Evolutionary conservation across 1,140 invertebrate species (phyloP).

Genomic region (Dendrolimus punctatus): DNA sequence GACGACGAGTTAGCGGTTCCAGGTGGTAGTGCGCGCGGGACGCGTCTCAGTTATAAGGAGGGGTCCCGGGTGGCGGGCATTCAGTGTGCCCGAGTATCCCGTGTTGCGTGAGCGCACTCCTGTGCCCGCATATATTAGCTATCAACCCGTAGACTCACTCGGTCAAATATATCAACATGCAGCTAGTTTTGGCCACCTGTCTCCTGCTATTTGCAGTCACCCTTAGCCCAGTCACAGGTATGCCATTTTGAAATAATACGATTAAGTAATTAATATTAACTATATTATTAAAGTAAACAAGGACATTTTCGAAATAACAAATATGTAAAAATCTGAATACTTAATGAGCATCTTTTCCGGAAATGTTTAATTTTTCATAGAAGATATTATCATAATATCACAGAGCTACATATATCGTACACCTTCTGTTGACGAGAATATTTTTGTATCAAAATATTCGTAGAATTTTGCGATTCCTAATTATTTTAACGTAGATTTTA

Average conservation of each 20-base stretch:
- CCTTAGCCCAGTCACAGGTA: slow-evolving; percentile 56
- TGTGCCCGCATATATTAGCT: slow-evolving; percentile 28
- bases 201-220: slow-evolving; percentile 55
- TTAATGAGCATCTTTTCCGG: no score
- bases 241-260: slow-evolving; percentile 16
- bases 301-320: no score
- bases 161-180: slow-evolving; percentile 36
- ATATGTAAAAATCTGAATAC: no score
- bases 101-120: slow-evolving; percentile 63
- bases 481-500: no score
- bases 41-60: slow-evolving; percentile 65
- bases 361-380: no score
- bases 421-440: no score
- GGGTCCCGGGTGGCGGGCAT: slow-evolving; percentile 58
- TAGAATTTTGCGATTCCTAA: no score
- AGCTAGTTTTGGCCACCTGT: slow-evolving; percentile 51
- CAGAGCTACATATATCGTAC: no score
- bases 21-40: slow-evolving; percentile 53
- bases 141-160: slow-evolving; percentile 20
- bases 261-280: background rate
- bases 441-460: no score
- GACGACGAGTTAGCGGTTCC: slow-evolving; percentile 27
- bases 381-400: no score
- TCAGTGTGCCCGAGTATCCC: slow-evolving; percentile 67
- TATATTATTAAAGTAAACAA: no score